These are phyloP conservation scores for Macrochelys suwanniensis DNA, from an alignment of 2,797 vertebrate genomes.

Conservation along the genomic window DNA sequence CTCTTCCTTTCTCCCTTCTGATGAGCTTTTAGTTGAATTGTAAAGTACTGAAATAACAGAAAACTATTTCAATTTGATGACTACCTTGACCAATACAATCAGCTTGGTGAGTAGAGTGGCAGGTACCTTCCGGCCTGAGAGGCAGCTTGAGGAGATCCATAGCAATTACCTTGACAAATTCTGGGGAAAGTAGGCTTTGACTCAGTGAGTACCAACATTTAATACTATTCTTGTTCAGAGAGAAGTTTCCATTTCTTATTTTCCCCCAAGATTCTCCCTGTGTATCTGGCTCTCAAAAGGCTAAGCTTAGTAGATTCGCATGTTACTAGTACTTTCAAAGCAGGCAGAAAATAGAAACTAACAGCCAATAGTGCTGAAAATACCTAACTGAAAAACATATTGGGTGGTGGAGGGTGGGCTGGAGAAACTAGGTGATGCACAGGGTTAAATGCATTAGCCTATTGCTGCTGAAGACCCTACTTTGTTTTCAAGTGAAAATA, in stretches of 20 bases:
- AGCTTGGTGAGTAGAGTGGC: neutral
- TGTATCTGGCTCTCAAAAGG: slow-evolving; percentile 13
- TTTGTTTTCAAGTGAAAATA: slow-evolving; percentile 24
- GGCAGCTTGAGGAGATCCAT: slow-evolving; percentile 49
- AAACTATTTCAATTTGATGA: slow-evolving; percentile 40
- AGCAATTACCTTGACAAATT: neutral
- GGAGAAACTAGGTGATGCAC: neutral
- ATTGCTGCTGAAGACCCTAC: neutral
- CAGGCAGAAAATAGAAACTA: slow-evolving; percentile 26
- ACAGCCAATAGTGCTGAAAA: neutral
- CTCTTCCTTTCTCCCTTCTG: slow-evolving; percentile 54
- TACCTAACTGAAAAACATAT: slow-evolving; percentile 3
- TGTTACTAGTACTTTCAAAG: slow-evolving; percentile 19
- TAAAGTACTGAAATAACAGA: slow-evolving; percentile 23
- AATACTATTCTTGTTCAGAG: slow-evolving; percentile 51
- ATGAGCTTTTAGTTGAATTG: slow-evolving; percentile 39
- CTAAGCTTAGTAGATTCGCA: slow-evolving; percentile 28
- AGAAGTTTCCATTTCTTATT: slow-evolving; percentile 48
- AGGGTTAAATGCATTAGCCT: neutral
- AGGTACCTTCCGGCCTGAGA: slow-evolving; percentile 3
- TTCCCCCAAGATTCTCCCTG: slow-evolving; percentile 42
- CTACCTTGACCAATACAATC: slow-evolving; percentile 26
- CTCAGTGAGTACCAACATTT: slow-evolving; percentile 12
- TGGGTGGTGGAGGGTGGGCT: neutral
- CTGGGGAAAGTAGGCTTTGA: neutral